phyloP scores from a whole-genome alignment of 1,140 invertebrate genomes.

The Drosophila suzukii region DNA sequence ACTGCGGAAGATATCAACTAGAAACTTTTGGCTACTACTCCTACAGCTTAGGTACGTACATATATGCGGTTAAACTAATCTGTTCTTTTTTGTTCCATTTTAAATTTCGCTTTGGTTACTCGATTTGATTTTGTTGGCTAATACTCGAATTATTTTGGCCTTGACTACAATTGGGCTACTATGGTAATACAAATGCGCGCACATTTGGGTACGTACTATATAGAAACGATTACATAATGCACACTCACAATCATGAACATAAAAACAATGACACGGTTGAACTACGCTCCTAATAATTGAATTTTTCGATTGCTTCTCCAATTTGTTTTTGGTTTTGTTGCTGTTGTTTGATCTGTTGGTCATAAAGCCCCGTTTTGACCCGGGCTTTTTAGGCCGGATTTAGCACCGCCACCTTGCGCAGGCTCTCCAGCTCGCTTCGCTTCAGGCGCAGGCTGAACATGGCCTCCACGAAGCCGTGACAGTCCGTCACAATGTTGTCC shows the following conservation, averaged over 20 bases:
- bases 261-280: constrained; percentile 61
- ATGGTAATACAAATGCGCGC: constrained; percentile 48
- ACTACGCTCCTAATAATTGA: constrained; percentile 78
- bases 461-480: constrained; percentile 91
- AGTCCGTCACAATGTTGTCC: constrained; percentile 88
- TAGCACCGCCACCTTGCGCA: constrained; percentile 85
- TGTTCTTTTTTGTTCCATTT: constrained; percentile 27
- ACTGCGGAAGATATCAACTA: constrained; percentile 60
- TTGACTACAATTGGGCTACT: constrained; percentile 59
- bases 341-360: constrained; percentile 43
- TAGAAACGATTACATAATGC: constrained; percentile 47
- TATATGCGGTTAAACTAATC: constrained; percentile 38
- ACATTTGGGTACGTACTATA: constrained; percentile 29
- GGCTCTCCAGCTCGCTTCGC: constrained; percentile 86
- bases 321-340: constrained; percentile 57
- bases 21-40: constrained; percentile 68
- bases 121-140: constrained; percentile 51
- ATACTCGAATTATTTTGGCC: constrained; percentile 66
- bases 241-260: constrained; percentile 37
- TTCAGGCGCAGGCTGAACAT: constrained; percentile 90
- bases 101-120: constrained; percentile 68
- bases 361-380: constrained; percentile 2
- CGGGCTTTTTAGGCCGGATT: constrained; percentile 72
- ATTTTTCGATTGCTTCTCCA: constrained; percentile 77
- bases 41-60: constrained; percentile 39